phyloP scores from a whole-genome alignment of 2,888 invertebrate species.

The Pseudococcus jackbeardsleyi region DNA sequence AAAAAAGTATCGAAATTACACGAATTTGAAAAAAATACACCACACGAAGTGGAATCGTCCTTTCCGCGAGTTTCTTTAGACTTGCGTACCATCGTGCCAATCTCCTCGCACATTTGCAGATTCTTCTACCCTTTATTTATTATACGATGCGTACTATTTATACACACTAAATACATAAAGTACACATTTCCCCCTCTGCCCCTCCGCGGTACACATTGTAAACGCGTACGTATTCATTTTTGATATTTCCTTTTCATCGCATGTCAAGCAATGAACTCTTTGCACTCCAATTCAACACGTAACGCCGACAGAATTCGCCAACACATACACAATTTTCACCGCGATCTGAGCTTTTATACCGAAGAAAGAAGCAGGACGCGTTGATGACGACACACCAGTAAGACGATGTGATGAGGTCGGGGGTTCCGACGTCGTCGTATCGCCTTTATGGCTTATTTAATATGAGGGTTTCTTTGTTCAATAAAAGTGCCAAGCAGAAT shows the following conservation, averaged over 20 bases:
- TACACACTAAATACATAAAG: neutral
- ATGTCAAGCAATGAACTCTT: neutral
- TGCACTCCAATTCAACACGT: neutral
- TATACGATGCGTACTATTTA: neutral
- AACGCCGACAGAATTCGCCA: neutral
- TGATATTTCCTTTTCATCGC: conserved; percentile 23
- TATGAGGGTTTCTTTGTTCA: conserved; percentile 45
- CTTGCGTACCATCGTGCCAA: too few relatives aligned
- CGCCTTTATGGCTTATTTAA: conserved; percentile 39
- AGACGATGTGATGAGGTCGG: neutral
- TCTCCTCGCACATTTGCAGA: neutral
- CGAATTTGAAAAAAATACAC: too few relatives aligned
- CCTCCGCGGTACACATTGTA: neutral
- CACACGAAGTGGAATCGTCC: too few relatives aligned
- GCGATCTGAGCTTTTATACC: neutral
- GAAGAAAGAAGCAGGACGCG: neutral
- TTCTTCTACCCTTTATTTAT: neutral
- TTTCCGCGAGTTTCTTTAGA: too few relatives aligned
- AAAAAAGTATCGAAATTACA: too few relatives aligned
- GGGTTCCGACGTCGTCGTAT: neutral
- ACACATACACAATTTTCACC: neutral
- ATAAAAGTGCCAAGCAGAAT: conserved; percentile 43
- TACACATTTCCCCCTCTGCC: neutral
- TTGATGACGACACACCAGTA: neutral
- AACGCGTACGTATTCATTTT: neutral